Percentiles rank a stretch among this genome's conserved stretches.
Evolutionary conservation across 2,888 invertebrate genomes (phyloP).

Genomic region (Drosophila lacicola): DNA sequence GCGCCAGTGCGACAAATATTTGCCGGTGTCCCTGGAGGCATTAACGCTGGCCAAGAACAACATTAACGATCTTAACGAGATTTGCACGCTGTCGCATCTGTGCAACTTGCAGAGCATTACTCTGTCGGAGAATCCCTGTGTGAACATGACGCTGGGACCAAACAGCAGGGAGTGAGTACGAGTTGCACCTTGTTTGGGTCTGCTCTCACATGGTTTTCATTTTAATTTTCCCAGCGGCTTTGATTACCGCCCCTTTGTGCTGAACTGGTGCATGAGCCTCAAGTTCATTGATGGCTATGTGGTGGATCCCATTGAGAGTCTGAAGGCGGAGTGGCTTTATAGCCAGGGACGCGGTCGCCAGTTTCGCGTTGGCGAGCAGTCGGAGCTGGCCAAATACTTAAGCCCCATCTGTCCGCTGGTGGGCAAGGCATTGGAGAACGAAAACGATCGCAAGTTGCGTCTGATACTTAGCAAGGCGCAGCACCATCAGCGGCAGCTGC

Average conservation of each 20-base stretch:
- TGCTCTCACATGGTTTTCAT: not conserved
- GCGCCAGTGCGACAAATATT: constrained; percentile 92
- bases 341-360: constrained; percentile 97
- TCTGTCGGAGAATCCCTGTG: constrained; percentile 94
- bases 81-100: constrained; percentile 92
- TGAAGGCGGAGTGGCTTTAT: constrained; percentile 97
- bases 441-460: constrained; percentile 94
- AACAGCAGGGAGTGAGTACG: constrained; percentile 87
- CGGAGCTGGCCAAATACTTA: constrained; percentile 92
- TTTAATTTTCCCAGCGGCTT: constrained; percentile 88
- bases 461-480: constrained; percentile 95
- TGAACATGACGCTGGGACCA: constrained; percentile 90
- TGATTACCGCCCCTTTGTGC: constrained; percentile 95
- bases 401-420: constrained; percentile 93
- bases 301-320: constrained; percentile 95
- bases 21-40: constrained; percentile 91
- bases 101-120: constrained; percentile 92
- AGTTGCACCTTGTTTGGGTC: not conserved
- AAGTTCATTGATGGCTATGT: constrained; percentile 95
- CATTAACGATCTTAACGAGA: constrained; percentile 93
- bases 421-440: constrained; percentile 92
- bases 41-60: constrained; percentile 93
- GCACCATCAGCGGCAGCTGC: constrained; percentile 93
- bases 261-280: constrained; percentile 96
- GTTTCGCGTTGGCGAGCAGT: constrained; percentile 94